Evolutionary conservation across 1,140 invertebrate species (phyloP).

Genomic region (Frieseomelitta varia): DNA sequence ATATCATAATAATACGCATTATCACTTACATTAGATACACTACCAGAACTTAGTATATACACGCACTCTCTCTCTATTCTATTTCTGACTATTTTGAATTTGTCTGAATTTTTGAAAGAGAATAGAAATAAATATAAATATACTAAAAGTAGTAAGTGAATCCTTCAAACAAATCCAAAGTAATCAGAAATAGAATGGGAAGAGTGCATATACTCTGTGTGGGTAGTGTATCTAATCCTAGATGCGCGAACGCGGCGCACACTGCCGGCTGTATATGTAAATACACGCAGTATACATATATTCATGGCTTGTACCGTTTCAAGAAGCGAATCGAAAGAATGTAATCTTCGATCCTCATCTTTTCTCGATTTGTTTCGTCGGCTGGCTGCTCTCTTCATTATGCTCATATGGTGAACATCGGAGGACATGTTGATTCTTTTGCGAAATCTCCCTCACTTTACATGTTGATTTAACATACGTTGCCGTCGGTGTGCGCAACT

Average conservation of each 20-base stretch:
- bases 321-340: slow-evolving; percentile 24
- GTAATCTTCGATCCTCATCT: slow-evolving; percentile 31
- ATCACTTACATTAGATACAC: too few relatives aligned
- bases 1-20: too few relatives aligned
- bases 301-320: slow-evolving; percentile 19
- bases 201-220: neutral
- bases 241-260: neutral
- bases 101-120: too few relatives aligned
- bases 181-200: neutral
- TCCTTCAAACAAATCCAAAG: neutral
- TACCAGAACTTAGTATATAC: too few relatives aligned
- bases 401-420: neutral
- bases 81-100: too few relatives aligned
- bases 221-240: neutral
- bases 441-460: slow-evolving; percentile 21
- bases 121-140: too few relatives aligned
- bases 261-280: neutral
- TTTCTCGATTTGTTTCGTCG: slow-evolving; percentile 8
- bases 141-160: neutral
- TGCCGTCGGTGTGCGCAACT: neutral
- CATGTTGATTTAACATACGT: neutral
- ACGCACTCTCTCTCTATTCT: too few relatives aligned
- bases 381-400: slow-evolving; percentile 12
- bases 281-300: slow-evolving; percentile 7
- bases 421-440: slow-evolving; percentile 1